Percentiles rank a stretch among this genome's conserved stretches.
These are phyloP conservation scores for Xestobium rufovillosum DNA, from an alignment of 2,888 invertebrate species.

Conservation along the genomic window DNA sequence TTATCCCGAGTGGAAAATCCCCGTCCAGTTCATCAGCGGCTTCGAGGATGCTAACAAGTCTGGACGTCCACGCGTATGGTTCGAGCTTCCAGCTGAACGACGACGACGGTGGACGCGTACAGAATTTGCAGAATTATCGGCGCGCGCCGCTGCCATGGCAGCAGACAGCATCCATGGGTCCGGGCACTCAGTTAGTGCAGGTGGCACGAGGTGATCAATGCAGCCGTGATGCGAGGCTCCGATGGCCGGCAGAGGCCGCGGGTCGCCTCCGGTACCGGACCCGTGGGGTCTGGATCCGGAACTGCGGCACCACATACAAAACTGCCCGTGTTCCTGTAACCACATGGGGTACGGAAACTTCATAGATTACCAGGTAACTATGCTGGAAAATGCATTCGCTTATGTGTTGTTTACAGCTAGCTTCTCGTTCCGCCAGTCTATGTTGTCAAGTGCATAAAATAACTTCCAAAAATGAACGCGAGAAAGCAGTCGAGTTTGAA, in stretches of 20 bases:
- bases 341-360: slow-evolving; percentile 91
- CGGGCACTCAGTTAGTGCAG: slow-evolving; percentile 41
- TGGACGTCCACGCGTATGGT: too few relatives aligned
- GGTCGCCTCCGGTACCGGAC: slow-evolving; percentile 43
- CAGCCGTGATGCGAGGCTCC: slow-evolving; percentile 39
- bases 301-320: slow-evolving; percentile 80
- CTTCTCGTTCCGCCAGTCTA: too few relatives aligned
- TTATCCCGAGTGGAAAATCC: too few relatives aligned
- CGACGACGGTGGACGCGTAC: too few relatives aligned
- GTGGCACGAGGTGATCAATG: slow-evolving; percentile 30
- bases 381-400: neutral
- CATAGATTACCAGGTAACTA: slow-evolving; percentile 76
- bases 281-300: slow-evolving; percentile 60
- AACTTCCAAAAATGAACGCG: too few relatives aligned
- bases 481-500: too few relatives aligned
- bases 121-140: too few relatives aligned
- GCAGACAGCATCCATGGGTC: slow-evolving; percentile 35
- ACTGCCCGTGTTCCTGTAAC: slow-evolving; percentile 85
- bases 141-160: slow-evolving; percentile 36
- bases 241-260: slow-evolving; percentile 42
- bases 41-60: too few relatives aligned
- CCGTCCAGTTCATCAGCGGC: too few relatives aligned
- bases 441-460: too few relatives aligned
- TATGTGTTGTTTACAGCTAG: too few relatives aligned
- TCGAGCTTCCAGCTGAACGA: too few relatives aligned